phyloP scores from a whole-genome alignment of 2,797 vertebrate genomes.

The Sebastes steindachneri region DNA sequence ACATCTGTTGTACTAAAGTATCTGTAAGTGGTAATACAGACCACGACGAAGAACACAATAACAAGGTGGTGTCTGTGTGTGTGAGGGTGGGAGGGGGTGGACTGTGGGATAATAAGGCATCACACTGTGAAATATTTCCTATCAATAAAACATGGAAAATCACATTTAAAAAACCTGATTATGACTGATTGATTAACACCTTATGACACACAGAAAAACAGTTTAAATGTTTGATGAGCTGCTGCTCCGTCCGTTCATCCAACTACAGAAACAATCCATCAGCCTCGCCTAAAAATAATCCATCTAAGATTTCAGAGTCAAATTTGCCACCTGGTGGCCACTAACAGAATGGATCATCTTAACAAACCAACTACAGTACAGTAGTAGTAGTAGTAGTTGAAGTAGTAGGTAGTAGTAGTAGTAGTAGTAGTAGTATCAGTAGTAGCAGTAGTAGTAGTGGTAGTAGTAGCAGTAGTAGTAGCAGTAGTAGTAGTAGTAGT shows the following conservation, averaged over 20 bases:
- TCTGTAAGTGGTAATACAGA: not conserved
- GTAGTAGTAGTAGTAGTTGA: too few species aligned
- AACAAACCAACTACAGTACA: too few species aligned
- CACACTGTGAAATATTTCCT: too few species aligned
- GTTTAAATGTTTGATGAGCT: not conserved
- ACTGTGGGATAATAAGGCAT: not conserved
- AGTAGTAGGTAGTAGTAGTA: too few species aligned
- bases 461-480: too few species aligned
- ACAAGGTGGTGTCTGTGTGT: not conserved
- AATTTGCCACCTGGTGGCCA: slow-evolving; percentile 58
- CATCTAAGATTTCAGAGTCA: not conserved
- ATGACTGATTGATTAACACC: not conserved
- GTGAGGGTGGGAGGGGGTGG: too few species aligned
- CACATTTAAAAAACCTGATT: not conserved
- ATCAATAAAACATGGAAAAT: not conserved
- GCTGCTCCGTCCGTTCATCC: not conserved
- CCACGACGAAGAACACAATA: not conserved
- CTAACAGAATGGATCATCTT: not conserved
- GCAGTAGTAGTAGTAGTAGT: too few species aligned
- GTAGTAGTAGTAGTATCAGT: too few species aligned
- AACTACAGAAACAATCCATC: not conserved
- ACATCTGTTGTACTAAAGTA: not conserved
- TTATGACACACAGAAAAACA: not conserved
- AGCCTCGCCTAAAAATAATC: too few species aligned
- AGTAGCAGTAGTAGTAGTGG: too few species aligned